Conservation (phyloP, 2,113 vertebrate genomes). For the Pelmatolapia mariae region DNA sequence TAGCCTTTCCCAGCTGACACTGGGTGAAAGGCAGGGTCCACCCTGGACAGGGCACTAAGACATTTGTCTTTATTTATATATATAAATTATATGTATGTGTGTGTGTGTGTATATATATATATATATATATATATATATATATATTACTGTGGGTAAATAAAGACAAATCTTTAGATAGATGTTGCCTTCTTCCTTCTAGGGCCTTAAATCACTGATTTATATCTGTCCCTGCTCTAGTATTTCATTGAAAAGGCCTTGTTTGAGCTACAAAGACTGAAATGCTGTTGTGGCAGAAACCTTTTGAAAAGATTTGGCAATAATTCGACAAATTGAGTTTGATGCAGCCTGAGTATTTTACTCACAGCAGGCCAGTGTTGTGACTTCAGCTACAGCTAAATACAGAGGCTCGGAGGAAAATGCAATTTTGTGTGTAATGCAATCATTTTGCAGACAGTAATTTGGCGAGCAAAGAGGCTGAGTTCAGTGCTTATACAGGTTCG, state of each 20-base stretch:
- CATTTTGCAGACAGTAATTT: slow-evolving; percentile 12
- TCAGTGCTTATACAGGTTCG: neutral
- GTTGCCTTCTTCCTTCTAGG: neutral
- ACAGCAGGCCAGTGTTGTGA: neutral
- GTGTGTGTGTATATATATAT: no score
- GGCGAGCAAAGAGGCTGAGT: neutral
- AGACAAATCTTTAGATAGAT: neutral
- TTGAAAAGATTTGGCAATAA: neutral
- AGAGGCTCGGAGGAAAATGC: neutral
- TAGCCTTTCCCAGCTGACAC: neutral
- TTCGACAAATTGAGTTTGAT: neutral
- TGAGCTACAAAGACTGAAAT: neutral
- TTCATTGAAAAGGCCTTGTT: neutral
- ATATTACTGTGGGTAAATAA: neutral
- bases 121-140: no score
- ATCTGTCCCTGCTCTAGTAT: neutral
- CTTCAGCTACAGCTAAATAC: neutral
- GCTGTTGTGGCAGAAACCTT: neutral
- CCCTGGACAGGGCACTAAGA: neutral
- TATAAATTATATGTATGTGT: neutral
- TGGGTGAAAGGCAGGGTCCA: neutral
- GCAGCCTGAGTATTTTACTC: neutral
- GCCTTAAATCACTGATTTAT: neutral
- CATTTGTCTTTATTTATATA: neutral
- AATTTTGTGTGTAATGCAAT: slow-evolving; percentile 2